These are phyloP conservation scores for Rhadinocentrus ornatus DNA, from an alignment of 2,797 vertebrate species.

Conservation along the genomic window DNA sequence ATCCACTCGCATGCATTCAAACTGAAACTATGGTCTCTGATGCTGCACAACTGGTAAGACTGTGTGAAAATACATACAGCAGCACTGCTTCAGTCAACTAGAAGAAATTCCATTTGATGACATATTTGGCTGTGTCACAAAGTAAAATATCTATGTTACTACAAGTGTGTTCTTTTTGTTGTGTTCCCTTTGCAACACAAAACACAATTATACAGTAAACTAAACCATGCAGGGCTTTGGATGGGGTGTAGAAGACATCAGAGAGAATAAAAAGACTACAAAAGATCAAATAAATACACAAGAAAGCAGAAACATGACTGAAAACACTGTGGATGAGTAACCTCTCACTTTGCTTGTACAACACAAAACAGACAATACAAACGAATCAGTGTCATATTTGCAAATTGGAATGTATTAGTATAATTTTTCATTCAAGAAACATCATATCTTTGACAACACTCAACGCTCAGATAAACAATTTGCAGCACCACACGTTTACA, in stretches of 20 bases:
- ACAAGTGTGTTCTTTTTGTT: slow-evolving; percentile 19
- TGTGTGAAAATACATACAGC: slow-evolving; percentile 25
- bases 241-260: slow-evolving; percentile 42
- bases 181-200: slow-evolving; percentile 30
- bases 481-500: slow-evolving; percentile 80
- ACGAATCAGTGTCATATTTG: slow-evolving; percentile 48
- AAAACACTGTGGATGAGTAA: slow-evolving; percentile 56
- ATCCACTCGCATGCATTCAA: slow-evolving; percentile 37
- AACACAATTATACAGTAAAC: slow-evolving; percentile 48
- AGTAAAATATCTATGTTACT: slow-evolving; percentile 40
- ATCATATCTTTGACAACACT: slow-evolving; percentile 71
- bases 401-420: slow-evolving; percentile 70
- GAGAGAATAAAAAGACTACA: slow-evolving; percentile 23
- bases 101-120: slow-evolving; percentile 13
- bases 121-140: slow-evolving; percentile 41
- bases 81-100: slow-evolving; percentile 14
- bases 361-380: slow-evolving; percentile 62
- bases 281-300: slow-evolving; percentile 25
- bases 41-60: slow-evolving; percentile 50
- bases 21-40: slow-evolving; percentile 31
- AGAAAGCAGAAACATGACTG: slow-evolving; percentile 28
- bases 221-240: slow-evolving; percentile 63
- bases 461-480: slow-evolving; percentile 76
- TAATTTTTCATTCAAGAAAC: slow-evolving; percentile 61
- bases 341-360: slow-evolving; percentile 55